Base-by-base conservation (phyloP, 2,113 vertebrate genomes). In the Colius striatus region DNA sequence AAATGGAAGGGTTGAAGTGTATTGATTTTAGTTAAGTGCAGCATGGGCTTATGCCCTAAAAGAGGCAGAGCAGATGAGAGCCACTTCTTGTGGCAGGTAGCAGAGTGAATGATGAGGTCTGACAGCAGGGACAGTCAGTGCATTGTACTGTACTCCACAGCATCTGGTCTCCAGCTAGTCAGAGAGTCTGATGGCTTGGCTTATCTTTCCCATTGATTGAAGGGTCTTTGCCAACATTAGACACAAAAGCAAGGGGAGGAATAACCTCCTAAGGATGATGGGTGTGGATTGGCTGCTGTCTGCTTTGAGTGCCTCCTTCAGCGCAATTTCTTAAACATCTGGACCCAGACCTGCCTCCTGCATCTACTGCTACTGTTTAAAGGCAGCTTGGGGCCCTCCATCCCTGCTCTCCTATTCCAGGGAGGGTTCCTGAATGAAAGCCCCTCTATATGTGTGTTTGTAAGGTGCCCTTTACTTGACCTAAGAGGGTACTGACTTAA, bases 401-500 rank as follows among this genome's bases (percentile, higher is more conserved):
- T 93, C 60, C 85, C 75, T 70, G 27, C 47, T 63, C 19, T 16
- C 34, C 57, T 82, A 29, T 87, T 86, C 81, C 34, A 57, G 76
- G 76, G 75, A 93, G 57, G 38, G 20, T 71, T 91, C 77, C 84
- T 86, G 72, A 90, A 95, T 95, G 72, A 97, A 95, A 95, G 92
- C 85, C 68, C n/a, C 51, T 95, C 91, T 95, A 70, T 97, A 62
- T 90, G 67, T 48, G 11, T 85, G 67, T 90, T 91, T 96, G 89
- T 94, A 81, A 90, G 85, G 85, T 96, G 90, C 27, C 94, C 90
- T 96, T 77, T 90, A 81, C 92, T 90, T 96, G 92, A 97, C 94
- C 93, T 92, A 14, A 53, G 63, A 81, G 36, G 36, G 53, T 90
- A 67, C 67, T 90, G 88, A 61, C 82, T 95, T 96, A 86, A 95